phyloP scores from a whole-genome alignment of 2,797 vertebrate genomes.

The Sylvia borin region DNA sequence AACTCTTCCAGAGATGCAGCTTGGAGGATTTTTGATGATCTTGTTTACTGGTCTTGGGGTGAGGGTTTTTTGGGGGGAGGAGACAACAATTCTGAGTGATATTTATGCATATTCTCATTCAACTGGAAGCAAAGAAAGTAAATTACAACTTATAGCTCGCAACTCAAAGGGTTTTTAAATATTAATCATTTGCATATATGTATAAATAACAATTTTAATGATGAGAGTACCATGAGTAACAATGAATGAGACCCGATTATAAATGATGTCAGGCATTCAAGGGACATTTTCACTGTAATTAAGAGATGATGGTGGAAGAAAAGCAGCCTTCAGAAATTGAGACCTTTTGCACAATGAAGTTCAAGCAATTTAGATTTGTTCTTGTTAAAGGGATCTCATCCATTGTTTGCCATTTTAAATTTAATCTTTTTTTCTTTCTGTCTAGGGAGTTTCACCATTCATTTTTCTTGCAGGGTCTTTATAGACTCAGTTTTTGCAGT shows the following conservation, averaged over 20 bases:
- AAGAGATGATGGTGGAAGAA: neutral
- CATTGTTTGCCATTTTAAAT: conserved; percentile 16
- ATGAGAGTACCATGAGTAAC: neutral
- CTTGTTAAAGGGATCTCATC: neutral
- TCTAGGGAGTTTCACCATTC: neutral
- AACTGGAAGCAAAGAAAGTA: neutral
- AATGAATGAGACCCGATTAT: neutral
- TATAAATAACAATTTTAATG: neutral
- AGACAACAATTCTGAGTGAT: neutral
- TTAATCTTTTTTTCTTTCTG: neutral
- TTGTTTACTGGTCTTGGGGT: neutral
- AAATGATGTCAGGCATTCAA: neutral
- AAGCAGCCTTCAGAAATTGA: neutral
- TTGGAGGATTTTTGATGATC: neutral
- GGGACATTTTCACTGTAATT: neutral
- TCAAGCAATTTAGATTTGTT: conserved; percentile 3
- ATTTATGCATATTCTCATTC: neutral
- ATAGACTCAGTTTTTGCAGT: neutral
- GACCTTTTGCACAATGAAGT: conserved; percentile 17
- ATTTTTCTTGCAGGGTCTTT: neutral
- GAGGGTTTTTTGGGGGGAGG: neutral
- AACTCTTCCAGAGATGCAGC: neutral
- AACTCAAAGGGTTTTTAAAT: neutral
- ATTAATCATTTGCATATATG: neutral
- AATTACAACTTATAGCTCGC: neutral